A percentile compares a stretch with the other conserved stretches of the same genome.
phyloP scores from a whole-genome alignment of 23 tunicate species.

The Ascidia mentula region DNA sequence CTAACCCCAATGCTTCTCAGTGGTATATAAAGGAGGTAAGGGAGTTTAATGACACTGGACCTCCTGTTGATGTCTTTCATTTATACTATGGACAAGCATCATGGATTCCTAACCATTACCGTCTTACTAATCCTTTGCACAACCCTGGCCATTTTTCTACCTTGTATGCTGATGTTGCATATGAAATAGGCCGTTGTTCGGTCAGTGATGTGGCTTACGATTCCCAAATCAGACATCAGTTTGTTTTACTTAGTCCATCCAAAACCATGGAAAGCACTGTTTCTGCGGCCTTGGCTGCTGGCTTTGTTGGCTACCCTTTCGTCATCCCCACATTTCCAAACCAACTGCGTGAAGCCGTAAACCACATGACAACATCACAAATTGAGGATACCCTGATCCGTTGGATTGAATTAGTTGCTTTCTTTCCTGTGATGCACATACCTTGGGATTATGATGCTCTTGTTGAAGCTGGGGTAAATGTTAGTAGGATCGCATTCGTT shows the following conservation, averaged over 20 bases:
- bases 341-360: slow-evolving; percentile 30
- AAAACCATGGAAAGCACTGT: slow-evolving; percentile 33
- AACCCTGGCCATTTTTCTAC: slow-evolving; percentile 62
- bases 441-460: slow-evolving; percentile 55
- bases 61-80: slow-evolving; percentile 26
- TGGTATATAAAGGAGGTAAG: slow-evolving; percentile 33
- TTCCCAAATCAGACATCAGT: slow-evolving; percentile 43
- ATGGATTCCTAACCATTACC: slow-evolving; percentile 53
- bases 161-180: slow-evolving; percentile 38
- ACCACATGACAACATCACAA: slow-evolving; percentile 1
- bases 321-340: slow-evolving; percentile 57
- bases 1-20: slow-evolving; percentile 21
- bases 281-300: slow-evolving; percentile 47
- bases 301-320: slow-evolving; percentile 69
- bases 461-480: slow-evolving; percentile 16
- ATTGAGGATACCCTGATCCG: slow-evolving; percentile 36
- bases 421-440: slow-evolving; percentile 70
- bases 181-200: slow-evolving; percentile 23
- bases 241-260: slow-evolving; percentile 48
- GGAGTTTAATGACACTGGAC: background rate
- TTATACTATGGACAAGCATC: slow-evolving; percentile 57
- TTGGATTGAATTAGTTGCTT: slow-evolving; percentile 64
- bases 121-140: slow-evolving; percentile 17
- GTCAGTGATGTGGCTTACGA: slow-evolving; percentile 73
- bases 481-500: background rate